A percentile compares a stretch with the other conserved stretches of the same genome.
These are phyloP conservation scores for Callospermophilus lateralis DNA, from an alignment of 2,113 vertebrate species.

Conservation along the genomic window DNA sequence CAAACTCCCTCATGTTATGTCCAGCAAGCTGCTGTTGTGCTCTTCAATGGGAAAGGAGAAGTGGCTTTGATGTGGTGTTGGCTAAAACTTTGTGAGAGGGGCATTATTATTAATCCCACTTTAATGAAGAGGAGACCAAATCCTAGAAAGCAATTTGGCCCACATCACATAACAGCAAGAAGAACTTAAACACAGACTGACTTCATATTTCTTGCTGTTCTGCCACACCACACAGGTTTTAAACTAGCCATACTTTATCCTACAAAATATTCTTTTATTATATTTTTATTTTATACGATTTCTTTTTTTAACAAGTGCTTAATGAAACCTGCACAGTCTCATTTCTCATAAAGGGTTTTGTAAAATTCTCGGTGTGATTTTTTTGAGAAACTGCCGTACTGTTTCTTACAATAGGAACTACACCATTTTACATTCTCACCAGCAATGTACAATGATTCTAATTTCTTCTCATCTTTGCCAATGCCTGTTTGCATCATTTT, in stretches of 20 bases:
- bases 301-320: neutral
- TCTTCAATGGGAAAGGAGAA: neutral
- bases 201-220: neutral
- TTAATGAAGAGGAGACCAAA: neutral
- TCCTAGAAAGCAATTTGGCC: neutral
- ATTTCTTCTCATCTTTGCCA: neutral
- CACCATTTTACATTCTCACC: neutral
- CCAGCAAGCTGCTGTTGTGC: no score
- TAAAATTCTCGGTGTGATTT: neutral
- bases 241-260: neutral
- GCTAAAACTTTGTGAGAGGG: neutral
- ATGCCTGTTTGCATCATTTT: neutral
- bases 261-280: neutral
- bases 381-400: accelerated
- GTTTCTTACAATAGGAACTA: neutral
- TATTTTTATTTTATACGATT: neutral
- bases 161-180: neutral
- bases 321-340: neutral
- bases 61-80: neutral
- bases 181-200: no score
- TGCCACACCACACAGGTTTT: accelerated
- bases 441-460: neutral
- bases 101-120: neutral
- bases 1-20: neutral
- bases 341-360: neutral